Conservation (phyloP, 2,113 vertebrate species). For the Triplophysa rosa region DNA sequence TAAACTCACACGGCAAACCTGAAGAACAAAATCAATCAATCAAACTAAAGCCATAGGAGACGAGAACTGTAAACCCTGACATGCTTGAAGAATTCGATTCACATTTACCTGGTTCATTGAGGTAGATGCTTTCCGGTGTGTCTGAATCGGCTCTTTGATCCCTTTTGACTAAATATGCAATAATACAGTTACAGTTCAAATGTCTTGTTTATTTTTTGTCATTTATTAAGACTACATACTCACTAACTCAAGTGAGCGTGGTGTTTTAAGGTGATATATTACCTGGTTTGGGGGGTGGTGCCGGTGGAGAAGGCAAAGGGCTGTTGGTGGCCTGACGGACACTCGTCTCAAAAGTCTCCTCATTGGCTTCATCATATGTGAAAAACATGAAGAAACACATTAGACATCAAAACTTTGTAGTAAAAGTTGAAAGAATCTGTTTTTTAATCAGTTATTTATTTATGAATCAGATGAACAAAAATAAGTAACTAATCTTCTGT, state of each 20-base stretch:
- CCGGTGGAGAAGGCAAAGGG: not conserved
- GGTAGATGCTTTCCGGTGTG: slow-evolving; percentile 14
- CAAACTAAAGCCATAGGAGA: not conserved
- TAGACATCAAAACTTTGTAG: not conserved
- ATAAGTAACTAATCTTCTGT: no score
- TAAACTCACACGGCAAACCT: not conserved
- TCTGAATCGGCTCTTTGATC: not conserved
- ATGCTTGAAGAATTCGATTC: no score
- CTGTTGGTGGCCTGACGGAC: slow-evolving; percentile 22
- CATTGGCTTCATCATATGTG: slow-evolving; percentile 68
- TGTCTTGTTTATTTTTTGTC: not conserved
- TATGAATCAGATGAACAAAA: no score
- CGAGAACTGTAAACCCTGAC: not conserved
- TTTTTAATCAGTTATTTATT: no score
- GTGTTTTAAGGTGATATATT: not conserved
- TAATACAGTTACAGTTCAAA: not conserved
- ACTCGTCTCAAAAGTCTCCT: slow-evolving; percentile 75
- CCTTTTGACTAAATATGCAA: not conserved
- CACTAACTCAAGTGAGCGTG: not conserved
- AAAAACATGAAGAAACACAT: not conserved
- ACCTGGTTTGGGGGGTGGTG: slow-evolving; percentile 64
- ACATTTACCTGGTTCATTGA: slow-evolving; percentile 61
- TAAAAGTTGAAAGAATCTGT: no score
- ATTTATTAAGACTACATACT: no score
- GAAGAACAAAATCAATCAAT: not conserved